Evolutionary conservation across 2,113 vertebrate genomes (phyloP).

Genomic region (Aspidoscelis tigris): DNA sequence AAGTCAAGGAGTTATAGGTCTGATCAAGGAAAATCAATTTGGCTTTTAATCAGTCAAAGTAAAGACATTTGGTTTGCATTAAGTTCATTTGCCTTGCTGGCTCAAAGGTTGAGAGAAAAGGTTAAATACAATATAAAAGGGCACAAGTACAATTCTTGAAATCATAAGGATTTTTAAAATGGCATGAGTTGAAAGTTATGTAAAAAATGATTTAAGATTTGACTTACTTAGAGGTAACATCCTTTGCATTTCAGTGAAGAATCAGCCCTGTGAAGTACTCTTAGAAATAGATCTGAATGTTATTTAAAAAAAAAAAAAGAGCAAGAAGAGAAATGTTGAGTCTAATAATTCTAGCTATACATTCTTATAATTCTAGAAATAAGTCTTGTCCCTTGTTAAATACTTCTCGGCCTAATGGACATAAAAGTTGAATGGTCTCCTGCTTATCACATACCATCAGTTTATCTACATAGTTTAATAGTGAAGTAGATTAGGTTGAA

Average conservation of each 20-base stretch:
- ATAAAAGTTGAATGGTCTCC: too few species aligned
- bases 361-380: too few species aligned
- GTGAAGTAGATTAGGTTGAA: too few species aligned
- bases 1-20: slow-evolving; percentile 33
- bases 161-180: not conserved
- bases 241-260: not conserved
- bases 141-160: slow-evolving; percentile 13
- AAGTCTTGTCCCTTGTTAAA: not conserved
- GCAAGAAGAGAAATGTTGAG: not conserved
- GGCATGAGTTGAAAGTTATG: not conserved
- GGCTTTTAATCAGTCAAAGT: slow-evolving; percentile 46
- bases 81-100: slow-evolving; percentile 34
- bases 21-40: slow-evolving; percentile 43
- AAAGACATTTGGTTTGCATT: slow-evolving; percentile 41
- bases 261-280: not conserved
- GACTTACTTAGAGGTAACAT: not conserved
- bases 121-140: slow-evolving; percentile 36
- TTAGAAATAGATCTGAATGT: not conserved
- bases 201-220: not conserved
- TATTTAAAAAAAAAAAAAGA: not conserved
- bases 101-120: slow-evolving; percentile 35
- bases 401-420: too few species aligned
- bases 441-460: too few species aligned
- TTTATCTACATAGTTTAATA: too few species aligned
- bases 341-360: too few species aligned